These are phyloP conservation scores for Xiphophorus birchmanni DNA, from an alignment of 2,797 vertebrate genomes.

Conservation along the genomic window DNA sequence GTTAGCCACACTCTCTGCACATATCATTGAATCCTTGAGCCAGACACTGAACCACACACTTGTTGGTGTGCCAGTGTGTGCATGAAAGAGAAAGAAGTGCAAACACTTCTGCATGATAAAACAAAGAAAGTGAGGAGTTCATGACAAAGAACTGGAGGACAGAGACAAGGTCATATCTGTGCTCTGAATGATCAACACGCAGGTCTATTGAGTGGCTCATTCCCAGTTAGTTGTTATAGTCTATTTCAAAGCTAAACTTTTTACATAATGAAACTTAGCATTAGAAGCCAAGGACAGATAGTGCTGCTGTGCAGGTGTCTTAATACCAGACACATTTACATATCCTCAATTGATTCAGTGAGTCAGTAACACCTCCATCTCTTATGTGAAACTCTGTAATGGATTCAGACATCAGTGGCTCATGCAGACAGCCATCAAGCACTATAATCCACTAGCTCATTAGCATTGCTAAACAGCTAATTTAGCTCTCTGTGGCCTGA, in stretches of 20 bases:
- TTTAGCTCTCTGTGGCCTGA: constrained; percentile 45
- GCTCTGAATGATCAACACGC: background rate
- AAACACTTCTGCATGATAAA: background rate
- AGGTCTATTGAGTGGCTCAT: background rate
- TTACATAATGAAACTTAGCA: background rate
- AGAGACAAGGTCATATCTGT: background rate
- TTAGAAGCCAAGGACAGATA: constrained; percentile 24
- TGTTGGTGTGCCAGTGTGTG: background rate
- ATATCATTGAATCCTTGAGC: background rate
- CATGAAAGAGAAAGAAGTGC: background rate
- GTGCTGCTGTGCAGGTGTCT: constrained; percentile 18
- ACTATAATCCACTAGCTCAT: constrained; percentile 58
- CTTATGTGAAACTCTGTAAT: constrained; percentile 50
- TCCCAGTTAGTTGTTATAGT: background rate
- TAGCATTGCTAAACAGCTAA: constrained; percentile 62
- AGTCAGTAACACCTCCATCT: constrained; percentile 40
- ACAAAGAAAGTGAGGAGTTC: background rate
- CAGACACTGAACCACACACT: background rate
- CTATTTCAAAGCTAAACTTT: background rate
- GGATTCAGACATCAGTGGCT: constrained; percentile 39
- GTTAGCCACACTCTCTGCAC: background rate
- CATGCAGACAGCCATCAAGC: constrained; percentile 38
- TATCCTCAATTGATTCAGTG: constrained; percentile 46
- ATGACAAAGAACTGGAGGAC: background rate
- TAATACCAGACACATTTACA: constrained; percentile 45